Base-by-base conservation (phyloP, 2,113 vertebrate genomes). In the Irena cyanogastra region DNA sequence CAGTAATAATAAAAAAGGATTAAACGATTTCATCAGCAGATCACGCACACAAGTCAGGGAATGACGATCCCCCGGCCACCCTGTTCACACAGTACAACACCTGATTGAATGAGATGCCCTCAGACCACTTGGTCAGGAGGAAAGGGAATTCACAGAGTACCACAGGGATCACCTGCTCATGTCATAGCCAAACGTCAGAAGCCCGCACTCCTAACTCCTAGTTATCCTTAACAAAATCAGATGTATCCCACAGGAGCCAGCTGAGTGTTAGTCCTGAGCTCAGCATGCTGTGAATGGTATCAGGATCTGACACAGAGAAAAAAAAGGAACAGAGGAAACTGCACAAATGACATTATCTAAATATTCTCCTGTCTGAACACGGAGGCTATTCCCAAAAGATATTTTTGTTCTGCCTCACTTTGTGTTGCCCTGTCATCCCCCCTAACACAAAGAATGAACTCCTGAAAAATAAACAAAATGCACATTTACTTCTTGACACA, bases 1-100 rank as follows among this genome's bases (percentile, higher is more conserved):
- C 96, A 98, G 91, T 90, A 97, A 98, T 97, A 96, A 98, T 93
- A 98, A 97, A 96, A 95, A 94, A 97, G 74, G 89, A 95, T 97
- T 96, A 95, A 95, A 94, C 0, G 4, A 87, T 91, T 96, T 96
- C 91, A 95, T 70, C 69, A 74, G 72, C 75, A 97, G 79, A 78
- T 83, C 94, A 92, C 2, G 5, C 91, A 92, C 74, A 65, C 63
- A 93, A 94, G 90, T 97, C 70, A 27, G 83, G 89, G 90, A 88
- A 84, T 74, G 97, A 84, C 4, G 45, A 92, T 75, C 72, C 93
- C 95, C 78, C 3, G 50, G 28, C 69, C 49, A 91, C 63, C 60
- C 84, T 83, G 89, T 89, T 92, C 90, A 97, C 66, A 96, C 81
- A 97, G 72, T 50, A 70, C 53, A 91, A 35, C 10, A 90, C 50